Base-by-base conservation (phyloP, 64 coral and sea anemone genomes). In the Pocillopora verrucosa region DNA sequence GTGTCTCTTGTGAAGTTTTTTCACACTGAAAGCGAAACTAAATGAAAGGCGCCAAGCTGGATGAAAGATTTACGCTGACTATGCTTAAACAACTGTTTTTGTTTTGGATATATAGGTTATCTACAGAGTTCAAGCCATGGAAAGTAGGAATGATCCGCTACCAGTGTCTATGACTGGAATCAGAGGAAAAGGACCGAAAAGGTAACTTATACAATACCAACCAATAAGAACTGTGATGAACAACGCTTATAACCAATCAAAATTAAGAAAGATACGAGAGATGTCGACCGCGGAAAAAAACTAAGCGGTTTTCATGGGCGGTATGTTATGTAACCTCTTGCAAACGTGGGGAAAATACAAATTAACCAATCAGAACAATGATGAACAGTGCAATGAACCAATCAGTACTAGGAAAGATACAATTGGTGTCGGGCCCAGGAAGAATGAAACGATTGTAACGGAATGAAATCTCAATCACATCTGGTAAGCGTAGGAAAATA, bases 161-260 rank as follows among this genome's bases (percentile, higher is more conserved):
- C 96, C 96, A 11, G 89, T 98, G 7, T 92, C 93, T 1, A 87
- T 94, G 81, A 92, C 88, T 12, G 93, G 96, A 26, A 90, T 94
- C 13, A 88, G 96, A 86, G 96, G 96, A 15, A 98, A 98, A 88
- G 93, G 93, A 20, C 96, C 96, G 4, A 98, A 94, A 79, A 89
- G 94, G 94, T 96, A 72, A 51, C 41, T 51, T 4, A 51, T 51
- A 51, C 1, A 51, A 51, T 56, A 15, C 13, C 34, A 58, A 45
- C 22, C 77, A 56, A 58, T 56, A 16, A 30, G 3, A 79, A 79
- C 45, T 6, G 24, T 51, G 15, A 22, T 38, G 16, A 30, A 60
- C 58, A 56, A 16, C 10, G 77, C 24, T 51, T 0, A 51, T 22
- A 56, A 56, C 9, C 11, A 79, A 60, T 41, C 12, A 56, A 24